Evolutionary conservation across 2,797 vertebrate genomes (phyloP).

Genomic region (Echiichthys vipera): DNA sequence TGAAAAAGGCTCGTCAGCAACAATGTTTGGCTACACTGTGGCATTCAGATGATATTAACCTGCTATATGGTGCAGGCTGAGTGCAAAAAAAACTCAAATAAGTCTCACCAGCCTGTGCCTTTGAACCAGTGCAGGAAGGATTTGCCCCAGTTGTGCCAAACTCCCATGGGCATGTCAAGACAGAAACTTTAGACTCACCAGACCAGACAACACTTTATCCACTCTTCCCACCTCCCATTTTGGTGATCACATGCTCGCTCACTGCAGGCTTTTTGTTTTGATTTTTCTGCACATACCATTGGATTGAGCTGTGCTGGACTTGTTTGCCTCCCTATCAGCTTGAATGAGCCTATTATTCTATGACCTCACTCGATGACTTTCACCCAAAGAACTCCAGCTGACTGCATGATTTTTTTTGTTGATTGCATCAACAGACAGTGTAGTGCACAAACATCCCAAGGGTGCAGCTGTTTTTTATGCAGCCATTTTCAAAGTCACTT

Average conservation of each 20-base stretch:
- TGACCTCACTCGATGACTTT: constrained; percentile 58
- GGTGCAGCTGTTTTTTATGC: constrained; percentile 16
- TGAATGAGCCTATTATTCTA: constrained; percentile 34
- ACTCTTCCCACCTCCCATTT: constrained; percentile 1
- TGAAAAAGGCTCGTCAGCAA: neutral
- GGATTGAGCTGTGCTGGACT: constrained; percentile 20
- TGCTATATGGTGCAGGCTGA: neutral
- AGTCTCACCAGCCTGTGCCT: neutral
- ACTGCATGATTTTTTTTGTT: constrained; percentile 19
- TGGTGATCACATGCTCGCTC: neutral
- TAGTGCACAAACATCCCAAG: neutral
- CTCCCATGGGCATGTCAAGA: constrained; percentile 13
- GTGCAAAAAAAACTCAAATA: neutral
- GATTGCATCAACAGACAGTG: constrained; percentile 30
- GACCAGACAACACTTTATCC: neutral
- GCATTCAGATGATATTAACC: neutral
- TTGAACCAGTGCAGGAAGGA: neutral
- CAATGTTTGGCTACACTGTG: neutral
- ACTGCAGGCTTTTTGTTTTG: constrained; percentile 9
- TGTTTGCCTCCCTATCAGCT: constrained; percentile 18
- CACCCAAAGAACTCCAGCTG: constrained; percentile 19
- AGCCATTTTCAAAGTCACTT: constrained; percentile 1
- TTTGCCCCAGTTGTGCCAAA: neutral
- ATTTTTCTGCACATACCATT: constrained; percentile 17
- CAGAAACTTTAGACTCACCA: constrained; percentile 10